Percentiles rank a stretch among this genome's conserved stretches.
Evolutionary conservation across 2,888 invertebrate species (phyloP).

Genomic region (Campoplex capitator): DNA sequence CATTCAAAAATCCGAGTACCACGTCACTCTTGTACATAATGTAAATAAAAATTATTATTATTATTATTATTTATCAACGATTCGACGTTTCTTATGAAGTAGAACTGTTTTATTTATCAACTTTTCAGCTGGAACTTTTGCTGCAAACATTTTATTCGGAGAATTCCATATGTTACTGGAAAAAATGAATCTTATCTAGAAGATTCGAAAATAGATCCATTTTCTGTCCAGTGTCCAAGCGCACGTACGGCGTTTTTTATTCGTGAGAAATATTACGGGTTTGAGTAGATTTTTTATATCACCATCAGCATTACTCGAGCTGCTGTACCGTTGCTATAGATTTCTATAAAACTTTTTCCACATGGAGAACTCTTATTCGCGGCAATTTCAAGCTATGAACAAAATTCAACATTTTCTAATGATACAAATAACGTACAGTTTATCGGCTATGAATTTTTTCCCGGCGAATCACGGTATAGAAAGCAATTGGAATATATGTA

Average conservation of each 20-base stretch:
- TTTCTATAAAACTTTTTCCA: neutral
- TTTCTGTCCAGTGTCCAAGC: neutral
- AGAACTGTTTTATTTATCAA: neutral
- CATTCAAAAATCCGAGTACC: conserved; percentile 12
- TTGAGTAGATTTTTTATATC: too few relatives aligned
- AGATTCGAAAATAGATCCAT: neutral
- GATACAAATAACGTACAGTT: neutral
- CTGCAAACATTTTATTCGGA: neutral
- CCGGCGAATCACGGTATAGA: neutral
- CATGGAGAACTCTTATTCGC: neutral
- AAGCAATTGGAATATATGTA: neutral
- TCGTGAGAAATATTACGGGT: neutral
- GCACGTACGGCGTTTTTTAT: neutral
- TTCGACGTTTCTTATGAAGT: neutral
- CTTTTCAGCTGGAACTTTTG: neutral
- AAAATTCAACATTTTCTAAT: neutral
- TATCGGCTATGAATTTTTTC: neutral
- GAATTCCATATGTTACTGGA: neutral
- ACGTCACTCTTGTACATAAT: conserved; percentile 60
- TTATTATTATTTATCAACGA: conserved; percentile 64
- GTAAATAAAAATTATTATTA: conserved; percentile 68
- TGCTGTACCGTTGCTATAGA: neutral
- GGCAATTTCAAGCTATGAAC: neutral
- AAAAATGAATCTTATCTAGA: neutral
- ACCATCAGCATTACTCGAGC: neutral